Evolutionary conservation across 2,888 invertebrate genomes (phyloP).

Genomic region (Hydrotaea diabolus): DNA sequence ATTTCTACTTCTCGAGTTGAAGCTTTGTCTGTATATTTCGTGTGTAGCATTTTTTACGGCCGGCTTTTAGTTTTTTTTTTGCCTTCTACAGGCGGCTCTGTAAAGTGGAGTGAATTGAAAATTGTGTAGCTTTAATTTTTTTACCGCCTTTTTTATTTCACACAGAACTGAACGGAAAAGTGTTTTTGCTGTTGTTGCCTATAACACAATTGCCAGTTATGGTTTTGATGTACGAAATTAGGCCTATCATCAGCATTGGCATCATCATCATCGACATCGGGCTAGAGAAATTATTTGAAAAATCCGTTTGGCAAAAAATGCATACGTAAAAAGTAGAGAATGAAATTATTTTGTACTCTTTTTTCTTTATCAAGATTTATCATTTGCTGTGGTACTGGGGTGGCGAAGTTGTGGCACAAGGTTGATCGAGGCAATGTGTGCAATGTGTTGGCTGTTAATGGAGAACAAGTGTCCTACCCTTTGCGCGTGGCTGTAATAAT

Average conservation of each 20-base stretch:
- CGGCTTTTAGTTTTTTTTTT: slow-evolving; percentile 27
- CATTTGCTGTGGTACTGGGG: background rate
- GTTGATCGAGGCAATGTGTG: too few species aligned
- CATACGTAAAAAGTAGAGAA: slow-evolving; percentile 9
- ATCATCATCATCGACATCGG: background rate
- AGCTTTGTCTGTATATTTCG: slow-evolving; percentile 29
- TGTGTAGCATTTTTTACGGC: background rate
- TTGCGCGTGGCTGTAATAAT: too few species aligned
- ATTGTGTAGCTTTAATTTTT: slow-evolving; percentile 39
- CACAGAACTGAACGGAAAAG: background rate
- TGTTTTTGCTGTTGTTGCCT: slow-evolving; percentile 10
- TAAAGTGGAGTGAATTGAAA: slow-evolving; percentile 28
- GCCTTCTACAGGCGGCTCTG: background rate
- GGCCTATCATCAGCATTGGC: slow-evolving; percentile 38
- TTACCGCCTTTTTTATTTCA: slow-evolving; percentile 5
- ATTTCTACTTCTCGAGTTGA: slow-evolving; percentile 21
- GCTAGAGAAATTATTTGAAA: slow-evolving; percentile 55
- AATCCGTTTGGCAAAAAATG: slow-evolving; percentile 30
- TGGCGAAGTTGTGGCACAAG: background rate
- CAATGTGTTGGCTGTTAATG: too few species aligned
- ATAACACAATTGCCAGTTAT: slow-evolving; percentile 59
- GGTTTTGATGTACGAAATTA: slow-evolving; percentile 54
- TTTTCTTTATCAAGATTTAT: slow-evolving; percentile 39
- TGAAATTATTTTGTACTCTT: slow-evolving; percentile 49
- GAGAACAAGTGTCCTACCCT: too few species aligned